A percentile compares a stretch with the other conserved stretches of the same genome.
phyloP scores from a whole-genome alignment of 2,888 invertebrate species.

The Pollenia amentaria region DNA sequence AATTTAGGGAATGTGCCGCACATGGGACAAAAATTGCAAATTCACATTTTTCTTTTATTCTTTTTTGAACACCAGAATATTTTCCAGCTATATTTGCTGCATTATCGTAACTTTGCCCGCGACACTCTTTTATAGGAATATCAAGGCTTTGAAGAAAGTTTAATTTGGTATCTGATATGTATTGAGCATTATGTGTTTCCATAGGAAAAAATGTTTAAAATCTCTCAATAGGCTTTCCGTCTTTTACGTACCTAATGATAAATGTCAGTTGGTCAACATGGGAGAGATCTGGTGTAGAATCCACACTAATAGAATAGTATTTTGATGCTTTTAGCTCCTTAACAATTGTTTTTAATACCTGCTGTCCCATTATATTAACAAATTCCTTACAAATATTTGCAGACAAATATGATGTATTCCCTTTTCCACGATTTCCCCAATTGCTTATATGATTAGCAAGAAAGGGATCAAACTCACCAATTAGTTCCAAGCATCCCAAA shows the following conservation, averaged over 20 bases:
- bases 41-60: too few species aligned
- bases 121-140: constrained; percentile 1
- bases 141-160: too few species aligned
- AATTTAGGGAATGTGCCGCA: too few species aligned
- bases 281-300: constrained; percentile 26
- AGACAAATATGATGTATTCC: constrained; percentile 47
- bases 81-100: constrained; percentile 19
- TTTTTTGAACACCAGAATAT: too few species aligned
- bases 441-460: constrained; percentile 14
- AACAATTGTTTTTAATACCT: constrained; percentile 28
- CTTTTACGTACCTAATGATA: constrained; percentile 20
- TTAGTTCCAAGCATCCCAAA: too few species aligned
- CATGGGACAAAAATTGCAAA: too few species aligned
- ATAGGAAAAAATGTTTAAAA: constrained; percentile 5
- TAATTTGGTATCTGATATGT: constrained; percentile 36
- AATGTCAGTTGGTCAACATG: constrained; percentile 33
- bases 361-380: constrained; percentile 43
- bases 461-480: constrained; percentile 30
- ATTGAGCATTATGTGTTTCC: too few species aligned
- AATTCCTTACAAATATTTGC: constrained; percentile 60
- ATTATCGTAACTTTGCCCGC: background rate
- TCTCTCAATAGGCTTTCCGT: constrained; percentile 40
- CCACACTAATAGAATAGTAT: constrained; percentile 43
- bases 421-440: constrained; percentile 40
- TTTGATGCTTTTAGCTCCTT: too few species aligned